phyloP scores from a whole-genome alignment of 2,113 vertebrate species.

The Lamprologus callipterus region DNA sequence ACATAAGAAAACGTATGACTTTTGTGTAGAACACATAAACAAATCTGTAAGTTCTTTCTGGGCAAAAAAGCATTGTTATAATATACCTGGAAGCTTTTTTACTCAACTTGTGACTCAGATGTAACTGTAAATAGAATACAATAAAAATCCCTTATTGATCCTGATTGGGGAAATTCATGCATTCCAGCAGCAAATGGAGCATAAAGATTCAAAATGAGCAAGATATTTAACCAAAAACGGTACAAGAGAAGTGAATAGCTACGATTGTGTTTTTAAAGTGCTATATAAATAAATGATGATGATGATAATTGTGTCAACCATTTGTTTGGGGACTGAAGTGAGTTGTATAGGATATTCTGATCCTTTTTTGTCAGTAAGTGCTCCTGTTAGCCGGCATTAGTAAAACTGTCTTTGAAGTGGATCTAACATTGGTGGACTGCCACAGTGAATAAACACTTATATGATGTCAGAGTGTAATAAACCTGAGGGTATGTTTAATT shows the following conservation, averaged over 20 bases:
- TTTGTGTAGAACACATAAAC: neutral
- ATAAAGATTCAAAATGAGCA: neutral
- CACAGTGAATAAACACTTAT: neutral
- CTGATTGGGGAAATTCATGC: neutral
- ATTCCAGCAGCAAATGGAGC: neutral
- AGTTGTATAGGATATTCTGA: neutral
- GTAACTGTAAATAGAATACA: neutral
- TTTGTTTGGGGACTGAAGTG: neutral
- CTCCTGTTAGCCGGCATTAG: neutral
- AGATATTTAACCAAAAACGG: neutral
- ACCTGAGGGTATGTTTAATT: neutral
- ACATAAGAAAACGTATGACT: accelerated
- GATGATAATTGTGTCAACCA: neutral
- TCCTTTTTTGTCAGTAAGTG: accelerated
- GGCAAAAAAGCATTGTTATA: neutral
- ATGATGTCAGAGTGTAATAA: neutral
- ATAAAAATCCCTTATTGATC: neutral
- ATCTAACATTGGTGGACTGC: neutral
- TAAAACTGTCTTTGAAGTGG: neutral
- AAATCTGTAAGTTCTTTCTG: neutral
- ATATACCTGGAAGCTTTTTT: neutral
- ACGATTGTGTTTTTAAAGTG: neutral
- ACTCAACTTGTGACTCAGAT: neutral
- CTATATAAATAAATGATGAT: neutral
- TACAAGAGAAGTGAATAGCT: neutral